Evolutionary conservation across 2,113 vertebrate species (phyloP), one percentile per base, ranked within the genome.

Genomic region (Hippocampus barbouri): DNA sequence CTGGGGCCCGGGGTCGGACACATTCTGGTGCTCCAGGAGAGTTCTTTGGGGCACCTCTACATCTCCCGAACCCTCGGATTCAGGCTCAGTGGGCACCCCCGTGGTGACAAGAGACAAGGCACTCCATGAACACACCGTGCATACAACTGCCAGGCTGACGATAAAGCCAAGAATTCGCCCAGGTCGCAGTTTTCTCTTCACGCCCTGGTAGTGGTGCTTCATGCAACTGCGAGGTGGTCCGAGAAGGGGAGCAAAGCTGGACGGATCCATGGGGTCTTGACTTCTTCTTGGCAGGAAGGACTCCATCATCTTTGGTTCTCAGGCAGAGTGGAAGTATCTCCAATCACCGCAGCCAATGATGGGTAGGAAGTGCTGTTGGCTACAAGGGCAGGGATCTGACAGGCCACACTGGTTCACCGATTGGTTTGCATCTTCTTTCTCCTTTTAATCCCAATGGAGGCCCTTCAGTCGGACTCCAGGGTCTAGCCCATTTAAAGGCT

Each of bases 151-250:
- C 78, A 99, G 72, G 83, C 95, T 92, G 71, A 98, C 21, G 73
- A 94, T 66, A 68, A 99, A 94, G 77, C 94, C 95, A 64, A 95
- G 73, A 79, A 99, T 83, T 67, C 97, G 85, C 77, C 94, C 92
- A 10, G 93, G 89, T 63, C 94, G 93, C 82, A 97, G 85, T 93
- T 97, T 99, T 92, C 94, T 96, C 83, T 88, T 94, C 70, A 94
- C 78, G 27, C 88, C 89, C 69, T 85, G 87, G 73, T 83, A 83
- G 64, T 79, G 89, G 45, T 88, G 88, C 80, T 86, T 82, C 74
- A 85, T 65, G 70, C 75, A 77, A 15, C 67, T 66, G 54, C 57
- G 74, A 70, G 65, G 73, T 65, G 69, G 71, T 61, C 78, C 82
- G 80, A 84, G 77, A 21, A 72, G 78, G 70, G 81, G 82, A 47